Percentiles rank a stretch among this genome's conserved stretches.
Evolutionary conservation across 1,140 invertebrate genomes (phyloP).

Genomic region (Brachionus koreanus): DNA sequence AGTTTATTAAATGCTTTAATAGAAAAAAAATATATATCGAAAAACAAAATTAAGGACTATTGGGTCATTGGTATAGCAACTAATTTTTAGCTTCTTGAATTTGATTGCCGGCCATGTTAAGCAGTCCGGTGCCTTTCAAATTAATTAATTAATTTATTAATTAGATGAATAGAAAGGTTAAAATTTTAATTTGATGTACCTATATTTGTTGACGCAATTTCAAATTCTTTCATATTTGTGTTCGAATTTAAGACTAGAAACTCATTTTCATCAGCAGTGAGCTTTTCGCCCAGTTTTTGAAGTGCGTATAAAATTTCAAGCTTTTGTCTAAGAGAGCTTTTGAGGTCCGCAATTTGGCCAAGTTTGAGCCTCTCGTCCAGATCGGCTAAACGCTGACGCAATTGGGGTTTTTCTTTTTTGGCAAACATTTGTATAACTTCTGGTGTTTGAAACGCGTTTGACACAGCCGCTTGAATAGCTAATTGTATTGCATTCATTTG

Average conservation of each 20-base stretch:
- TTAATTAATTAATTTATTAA: neutral
- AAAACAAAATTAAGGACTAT: neutral
- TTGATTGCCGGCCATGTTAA: constrained; percentile 4
- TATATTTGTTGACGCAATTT: constrained; percentile 60
- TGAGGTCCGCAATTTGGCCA: constrained; percentile 54
- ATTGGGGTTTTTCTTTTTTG: constrained; percentile 68
- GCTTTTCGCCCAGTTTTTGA: constrained; percentile 67
- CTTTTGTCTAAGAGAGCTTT: constrained; percentile 57
- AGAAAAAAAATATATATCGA: neutral
- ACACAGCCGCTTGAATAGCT: constrained; percentile 73
- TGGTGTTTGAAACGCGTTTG: constrained; percentile 72
- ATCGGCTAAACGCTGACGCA: constrained; percentile 64
- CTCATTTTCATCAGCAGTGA: constrained; percentile 63
- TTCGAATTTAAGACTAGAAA: constrained; percentile 63
- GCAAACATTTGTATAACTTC: constrained; percentile 74
- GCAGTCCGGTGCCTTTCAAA: neutral
- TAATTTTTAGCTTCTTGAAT: constrained; percentile 43
- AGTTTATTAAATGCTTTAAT: constrained; percentile 3
- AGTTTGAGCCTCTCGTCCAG: constrained; percentile 60
- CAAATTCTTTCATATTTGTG: constrained; percentile 61
- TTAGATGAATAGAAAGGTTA: neutral
- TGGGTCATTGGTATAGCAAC: constrained; percentile 43
- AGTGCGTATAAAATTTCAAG: constrained; percentile 68
- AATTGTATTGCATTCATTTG: constrained; percentile 66
- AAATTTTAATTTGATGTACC: constrained; percentile 51